phyloP scores from a whole-genome alignment of 2,888 invertebrate species.

The Alitta virens region DNA sequence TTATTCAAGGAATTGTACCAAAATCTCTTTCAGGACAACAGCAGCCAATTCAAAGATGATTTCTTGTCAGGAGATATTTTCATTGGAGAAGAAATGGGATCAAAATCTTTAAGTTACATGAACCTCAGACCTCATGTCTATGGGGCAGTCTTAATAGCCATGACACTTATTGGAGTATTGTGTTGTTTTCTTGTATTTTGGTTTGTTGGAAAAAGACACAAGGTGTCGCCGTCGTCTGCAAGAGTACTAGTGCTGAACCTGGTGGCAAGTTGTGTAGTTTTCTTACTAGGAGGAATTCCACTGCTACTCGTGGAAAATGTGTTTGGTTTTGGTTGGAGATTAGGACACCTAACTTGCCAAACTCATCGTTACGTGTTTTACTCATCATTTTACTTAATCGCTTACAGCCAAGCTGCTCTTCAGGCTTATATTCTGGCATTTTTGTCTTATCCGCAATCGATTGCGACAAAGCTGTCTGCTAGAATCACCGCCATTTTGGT shows the following conservation, averaged over 20 bases:
- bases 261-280: constrained; percentile 1
- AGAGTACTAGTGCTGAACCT: constrained; percentile 6
- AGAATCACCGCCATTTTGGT: not conserved
- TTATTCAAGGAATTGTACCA: no score
- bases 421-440: not conserved
- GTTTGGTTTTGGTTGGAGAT: constrained; percentile 11
- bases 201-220: not conserved
- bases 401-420: not conserved
- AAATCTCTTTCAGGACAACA: no score
- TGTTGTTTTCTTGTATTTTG: not conserved
- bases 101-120: constrained; percentile 1
- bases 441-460: not conserved
- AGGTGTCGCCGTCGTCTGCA: not conserved
- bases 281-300: constrained; percentile 12
- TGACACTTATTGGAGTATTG: constrained; percentile 1
- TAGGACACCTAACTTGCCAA: constrained; percentile 1
- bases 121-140: constrained; percentile 2
- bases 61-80: not conserved
- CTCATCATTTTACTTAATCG: constrained; percentile 4
- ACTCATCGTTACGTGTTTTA: constrained; percentile 10
- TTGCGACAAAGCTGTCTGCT: not conserved
- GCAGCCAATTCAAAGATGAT: not conserved
- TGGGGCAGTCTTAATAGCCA: not conserved
- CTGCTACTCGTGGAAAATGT: constrained; percentile 11
- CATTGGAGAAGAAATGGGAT: constrained; percentile 7